Evolutionary conservation across 2,113 vertebrate species (phyloP).

Genomic region (Canis aureus): DNA sequence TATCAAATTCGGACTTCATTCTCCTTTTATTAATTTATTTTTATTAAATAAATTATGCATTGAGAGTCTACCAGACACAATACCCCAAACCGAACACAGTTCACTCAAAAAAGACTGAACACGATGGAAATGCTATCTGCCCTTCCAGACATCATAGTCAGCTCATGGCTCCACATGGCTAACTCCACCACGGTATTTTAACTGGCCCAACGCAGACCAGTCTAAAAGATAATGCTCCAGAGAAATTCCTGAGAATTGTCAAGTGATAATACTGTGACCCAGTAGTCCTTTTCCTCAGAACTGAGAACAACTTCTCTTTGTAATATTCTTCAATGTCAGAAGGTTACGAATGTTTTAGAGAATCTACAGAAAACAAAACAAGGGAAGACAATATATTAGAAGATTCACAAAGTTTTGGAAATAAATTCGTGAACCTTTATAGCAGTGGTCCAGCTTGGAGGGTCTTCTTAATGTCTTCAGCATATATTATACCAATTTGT

Average conservation of each 20-base stretch:
- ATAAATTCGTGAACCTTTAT: neutral
- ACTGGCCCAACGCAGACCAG: neutral
- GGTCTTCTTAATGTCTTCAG: neutral
- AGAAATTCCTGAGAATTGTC: neutral
- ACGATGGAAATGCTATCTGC: neutral
- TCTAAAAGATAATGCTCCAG: neutral
- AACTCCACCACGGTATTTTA: neutral
- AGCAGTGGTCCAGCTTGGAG: neutral
- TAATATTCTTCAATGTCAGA: neutral
- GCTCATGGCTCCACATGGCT: neutral
- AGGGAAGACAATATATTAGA: neutral
- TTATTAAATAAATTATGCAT: neutral
- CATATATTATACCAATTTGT: neutral
- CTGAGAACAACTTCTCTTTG: neutral
- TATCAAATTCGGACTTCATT: neutral
- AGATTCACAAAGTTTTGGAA: neutral
- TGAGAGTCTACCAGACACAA: neutral
- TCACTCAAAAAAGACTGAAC: neutral
- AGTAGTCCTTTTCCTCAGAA: neutral
- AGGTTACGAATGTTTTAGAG: neutral
- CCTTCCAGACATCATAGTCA: neutral
- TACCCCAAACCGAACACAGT: neutral
- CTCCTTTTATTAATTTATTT: neutral
- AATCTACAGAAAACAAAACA: constrained; percentile 11
- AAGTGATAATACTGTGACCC: neutral